These are phyloP conservation scores for Mercenaria mercenaria DNA, from an alignment of 1,140 invertebrate genomes.

Conservation along the genomic window DNA sequence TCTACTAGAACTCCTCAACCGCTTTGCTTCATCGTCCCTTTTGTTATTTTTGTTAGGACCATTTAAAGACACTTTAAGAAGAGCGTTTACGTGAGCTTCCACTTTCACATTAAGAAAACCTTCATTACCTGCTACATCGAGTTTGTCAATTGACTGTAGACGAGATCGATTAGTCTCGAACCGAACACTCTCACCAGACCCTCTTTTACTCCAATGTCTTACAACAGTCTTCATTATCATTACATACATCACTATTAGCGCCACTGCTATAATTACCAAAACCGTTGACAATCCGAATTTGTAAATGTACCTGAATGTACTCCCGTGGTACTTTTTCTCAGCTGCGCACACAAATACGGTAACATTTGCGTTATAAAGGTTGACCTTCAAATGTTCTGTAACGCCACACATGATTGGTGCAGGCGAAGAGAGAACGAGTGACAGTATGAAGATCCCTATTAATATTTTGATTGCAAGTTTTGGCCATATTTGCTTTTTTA, in stretches of 20 bases:
- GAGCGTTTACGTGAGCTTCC: background rate
- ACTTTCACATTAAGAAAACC: background rate
- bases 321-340: slow-evolving; percentile 30
- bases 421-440: slow-evolving; percentile 31
- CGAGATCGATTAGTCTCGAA: background rate
- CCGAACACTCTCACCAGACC: background rate
- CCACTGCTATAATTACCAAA: background rate
- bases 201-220: background rate
- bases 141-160: background rate
- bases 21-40: background rate
- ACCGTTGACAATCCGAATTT: slow-evolving; percentile 27
- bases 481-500: slow-evolving; percentile 43
- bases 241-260: slow-evolving; percentile 45
- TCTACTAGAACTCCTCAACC: background rate
- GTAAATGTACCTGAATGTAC: slow-evolving; percentile 16
- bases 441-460: background rate
- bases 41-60: background rate
- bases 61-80: background rate
- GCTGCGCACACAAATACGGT: slow-evolving; percentile 31
- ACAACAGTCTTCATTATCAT: slow-evolving; percentile 41
- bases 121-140: background rate
- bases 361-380: slow-evolving; percentile 19
- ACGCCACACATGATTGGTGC: slow-evolving; percentile 55
- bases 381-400: background rate
- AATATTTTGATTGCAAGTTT: background rate